Evolutionary conservation across 1,140 invertebrate species (phyloP).

Genomic region (Drosophila nasuta): DNA sequence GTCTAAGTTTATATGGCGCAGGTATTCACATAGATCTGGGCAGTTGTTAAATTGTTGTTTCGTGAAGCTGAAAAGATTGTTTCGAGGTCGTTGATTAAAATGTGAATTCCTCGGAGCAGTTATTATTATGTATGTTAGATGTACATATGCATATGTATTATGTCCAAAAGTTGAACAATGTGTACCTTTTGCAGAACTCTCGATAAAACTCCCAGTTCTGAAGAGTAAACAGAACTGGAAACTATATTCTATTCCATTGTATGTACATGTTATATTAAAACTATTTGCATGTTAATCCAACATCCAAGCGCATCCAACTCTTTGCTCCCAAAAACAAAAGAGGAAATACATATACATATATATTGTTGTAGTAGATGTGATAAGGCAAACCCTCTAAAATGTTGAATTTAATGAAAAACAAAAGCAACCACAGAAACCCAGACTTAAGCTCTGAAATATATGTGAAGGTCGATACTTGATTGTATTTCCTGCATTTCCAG

Average conservation of each 20-base stretch:
- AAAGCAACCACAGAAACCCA: too few relatives aligned
- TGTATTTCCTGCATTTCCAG: conserved; percentile 19
- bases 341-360: background rate
- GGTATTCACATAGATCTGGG: background rate
- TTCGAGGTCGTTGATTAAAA: background rate
- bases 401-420: conserved; percentile 3
- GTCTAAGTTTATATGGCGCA: conserved; percentile 1
- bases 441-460: background rate
- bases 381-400: conserved; percentile 1
- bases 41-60: background rate
- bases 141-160: background rate
- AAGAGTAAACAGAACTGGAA: background rate
- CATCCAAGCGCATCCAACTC: background rate
- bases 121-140: background rate
- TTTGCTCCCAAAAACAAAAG: background rate
- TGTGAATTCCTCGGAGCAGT: conserved; percentile 3
- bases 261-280: background rate
- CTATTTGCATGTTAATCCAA: conserved; percentile 2
- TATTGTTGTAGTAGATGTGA: conserved; percentile 10
- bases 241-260: background rate
- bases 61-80: background rate
- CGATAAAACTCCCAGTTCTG: background rate
- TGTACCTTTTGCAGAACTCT: conserved; percentile 3
- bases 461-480: background rate
- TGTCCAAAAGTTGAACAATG: background rate